Evolutionary conservation across 2,888 invertebrate species (phyloP), one percentile per base, ranked within the genome.

Genomic region (Nomada fucata): DNA sequence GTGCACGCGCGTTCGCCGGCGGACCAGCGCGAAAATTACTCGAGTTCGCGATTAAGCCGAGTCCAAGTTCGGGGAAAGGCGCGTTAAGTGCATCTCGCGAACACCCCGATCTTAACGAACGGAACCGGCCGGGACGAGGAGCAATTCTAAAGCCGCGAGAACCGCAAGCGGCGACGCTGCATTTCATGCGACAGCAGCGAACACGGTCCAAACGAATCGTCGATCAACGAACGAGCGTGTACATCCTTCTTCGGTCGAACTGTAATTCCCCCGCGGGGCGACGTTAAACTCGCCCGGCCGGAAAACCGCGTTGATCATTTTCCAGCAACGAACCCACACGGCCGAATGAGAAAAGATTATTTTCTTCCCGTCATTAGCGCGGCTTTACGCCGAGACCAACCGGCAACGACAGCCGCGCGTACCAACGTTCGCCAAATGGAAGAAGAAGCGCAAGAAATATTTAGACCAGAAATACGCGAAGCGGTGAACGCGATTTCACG

Each of bases 321-420:
- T 76, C 82, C 76, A 70, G 11, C 64, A 47, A 70, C 53, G 42
- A 61, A 61, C 61, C 59, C 36, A 36, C 50, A 87, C 86, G 86
- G 83, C 80, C 87, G 88, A 88, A 90, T 89, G 88, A 84, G 79
- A 82, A 82, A 86, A 90, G 90, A 91, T 91, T 90, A 88, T 89
- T 86, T 79, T 87, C 91, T 90, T 91, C 91, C 91, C 88, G 90
- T 91, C 88, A 80, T 90, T 91, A 90, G 85, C 82, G 77, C 81
- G 82, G 78, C 82, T 74, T 79, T 76, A 75, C 55, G 52, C 60
- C 42, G 36, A 36, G 68, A 50, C 71, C n/a, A 29, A 42, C 23
- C 44, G 11, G n/a, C 71, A 44, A 20, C 64, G 69, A 63, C 67
- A 65, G 55, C 60, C 47, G 67, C 52, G 70, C 11, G n/a, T 26